Evolutionary conservation across 2,113 vertebrate species (phyloP), one percentile per base, ranked within the genome.

Genomic region (Riparia riparia): DNA sequence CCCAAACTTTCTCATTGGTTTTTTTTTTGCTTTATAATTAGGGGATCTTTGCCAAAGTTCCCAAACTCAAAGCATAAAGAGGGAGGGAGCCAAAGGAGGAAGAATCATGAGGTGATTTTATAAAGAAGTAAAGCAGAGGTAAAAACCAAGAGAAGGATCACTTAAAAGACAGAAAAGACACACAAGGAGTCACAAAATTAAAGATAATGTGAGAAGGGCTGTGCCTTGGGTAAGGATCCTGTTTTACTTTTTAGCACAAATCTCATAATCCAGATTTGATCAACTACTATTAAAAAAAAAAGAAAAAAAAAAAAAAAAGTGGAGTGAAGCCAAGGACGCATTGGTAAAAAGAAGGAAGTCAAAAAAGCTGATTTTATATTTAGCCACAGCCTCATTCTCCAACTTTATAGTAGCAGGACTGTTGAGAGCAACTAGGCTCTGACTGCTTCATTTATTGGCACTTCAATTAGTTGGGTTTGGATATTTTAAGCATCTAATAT

Each of bases 11-110:
- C 64, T 86, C 49, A 63, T 0, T 57, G 69, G 19, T 57, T 96
- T 90, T 57, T 96, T 90, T 72, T 72, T 45, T 64, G 64, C 34
- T 73, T 90, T 93, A 79, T 22, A 51, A 28, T 32, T 17, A 65
- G 90, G 95, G 95, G 82, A 95, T 95, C 82, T 97, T 90, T 88
- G 80, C 61, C 77, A 13, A 94, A 96, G 57, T 90, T 96, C 76
- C 95, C 88, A 79, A 81, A 58, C 44, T 58, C 68, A 19, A 18
- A 5, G 71, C 0, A 1, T 54, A 45, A 45, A 50, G 58, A 42
- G 16, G 45, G 41, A 41, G 57, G 37, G 91, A 84, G 66, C 5
- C 51, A 68, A 58, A 84, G 53, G 80, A 79, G 61, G 93, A 96
- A 92, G 79, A 90, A 93, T 18, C 61, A 28, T 0, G 31, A 54